Conservation (phyloP, 2,888 invertebrate species). For the Neocrepidodera transversa region DNA sequence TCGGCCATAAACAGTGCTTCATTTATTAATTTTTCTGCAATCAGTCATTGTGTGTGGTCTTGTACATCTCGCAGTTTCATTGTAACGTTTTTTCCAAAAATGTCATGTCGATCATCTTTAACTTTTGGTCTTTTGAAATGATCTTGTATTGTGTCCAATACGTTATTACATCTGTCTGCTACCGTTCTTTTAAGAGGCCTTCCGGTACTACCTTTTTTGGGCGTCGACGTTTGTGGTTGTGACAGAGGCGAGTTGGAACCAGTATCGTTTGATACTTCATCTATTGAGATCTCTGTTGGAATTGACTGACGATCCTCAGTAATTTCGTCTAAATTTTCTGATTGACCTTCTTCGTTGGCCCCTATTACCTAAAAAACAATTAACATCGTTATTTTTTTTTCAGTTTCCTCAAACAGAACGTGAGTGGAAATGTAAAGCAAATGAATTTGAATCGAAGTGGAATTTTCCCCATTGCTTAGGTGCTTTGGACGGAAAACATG, state of each 20-base stretch:
- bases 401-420: slow-evolving; percentile 8
- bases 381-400: too few species aligned
- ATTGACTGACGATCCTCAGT: too few species aligned
- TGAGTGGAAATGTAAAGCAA: slow-evolving; percentile 13
- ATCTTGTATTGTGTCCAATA: slow-evolving; percentile 14
- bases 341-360: too few species aligned
- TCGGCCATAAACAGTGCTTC: slow-evolving; percentile 3
- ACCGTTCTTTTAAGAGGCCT: slow-evolving; percentile 7
- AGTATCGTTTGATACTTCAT: too few species aligned
- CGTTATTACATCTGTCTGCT: slow-evolving; percentile 12
- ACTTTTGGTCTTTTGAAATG: slow-evolving; percentile 15
- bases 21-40: slow-evolving; percentile 13
- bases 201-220: too few species aligned
- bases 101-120: slow-evolving; percentile 9
- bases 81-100: slow-evolving; percentile 17
- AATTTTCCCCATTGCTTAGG: too few species aligned
- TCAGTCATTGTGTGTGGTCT: slow-evolving; percentile 6
- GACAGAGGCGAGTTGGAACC: too few species aligned
- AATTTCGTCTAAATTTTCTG: too few species aligned
- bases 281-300: too few species aligned
- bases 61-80: slow-evolving; percentile 1
- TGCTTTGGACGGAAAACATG: too few species aligned
- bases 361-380: too few species aligned
- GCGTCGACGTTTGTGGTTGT: too few species aligned
- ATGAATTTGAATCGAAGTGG: slow-evolving; percentile 12